Conservation (phyloP, 2,888 invertebrate genomes). For the Zygaena filipendulae region DNA sequence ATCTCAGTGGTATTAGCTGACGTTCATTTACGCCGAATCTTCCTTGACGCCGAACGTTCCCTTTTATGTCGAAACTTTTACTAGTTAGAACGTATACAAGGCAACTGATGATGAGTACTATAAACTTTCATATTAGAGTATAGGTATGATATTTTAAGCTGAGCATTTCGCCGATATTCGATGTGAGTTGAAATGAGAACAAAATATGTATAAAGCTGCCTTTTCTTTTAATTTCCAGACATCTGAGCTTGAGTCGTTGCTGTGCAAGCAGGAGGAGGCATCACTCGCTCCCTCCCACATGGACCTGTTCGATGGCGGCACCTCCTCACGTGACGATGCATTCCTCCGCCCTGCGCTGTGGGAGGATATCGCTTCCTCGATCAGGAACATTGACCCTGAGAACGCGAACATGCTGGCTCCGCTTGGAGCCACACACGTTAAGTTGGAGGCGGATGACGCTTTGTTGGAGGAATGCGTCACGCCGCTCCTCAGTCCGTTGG, state of each 20-base stretch:
- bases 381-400: constrained; percentile 90
- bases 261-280: constrained; percentile 80
- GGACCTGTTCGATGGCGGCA: constrained; percentile 64
- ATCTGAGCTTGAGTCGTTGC: constrained; percentile 82
- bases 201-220: too few relatives aligned
- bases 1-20: too few relatives aligned
- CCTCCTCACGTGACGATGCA: constrained; percentile 79
- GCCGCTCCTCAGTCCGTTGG: constrained; percentile 80
- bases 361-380: constrained; percentile 93
- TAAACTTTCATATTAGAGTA: too few relatives aligned
- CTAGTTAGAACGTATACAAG: too few relatives aligned
- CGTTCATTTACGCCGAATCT: too few relatives aligned
- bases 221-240: too few relatives aligned
- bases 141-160: too few relatives aligned
- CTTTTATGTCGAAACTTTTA: too few relatives aligned
- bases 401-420: constrained; percentile 88
- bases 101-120: too few relatives aligned
- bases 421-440: constrained; percentile 75
- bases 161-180: too few relatives aligned
- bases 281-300: constrained; percentile 71
- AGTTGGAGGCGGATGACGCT: constrained; percentile 77
- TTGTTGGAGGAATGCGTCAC: constrained; percentile 72
- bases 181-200: too few relatives aligned
- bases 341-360: constrained; percentile 89
- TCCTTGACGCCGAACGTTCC: too few relatives aligned